These are phyloP conservation scores for Tapera naevia DNA, from an alignment of 2,797 vertebrate species.

Conservation along the genomic window DNA sequence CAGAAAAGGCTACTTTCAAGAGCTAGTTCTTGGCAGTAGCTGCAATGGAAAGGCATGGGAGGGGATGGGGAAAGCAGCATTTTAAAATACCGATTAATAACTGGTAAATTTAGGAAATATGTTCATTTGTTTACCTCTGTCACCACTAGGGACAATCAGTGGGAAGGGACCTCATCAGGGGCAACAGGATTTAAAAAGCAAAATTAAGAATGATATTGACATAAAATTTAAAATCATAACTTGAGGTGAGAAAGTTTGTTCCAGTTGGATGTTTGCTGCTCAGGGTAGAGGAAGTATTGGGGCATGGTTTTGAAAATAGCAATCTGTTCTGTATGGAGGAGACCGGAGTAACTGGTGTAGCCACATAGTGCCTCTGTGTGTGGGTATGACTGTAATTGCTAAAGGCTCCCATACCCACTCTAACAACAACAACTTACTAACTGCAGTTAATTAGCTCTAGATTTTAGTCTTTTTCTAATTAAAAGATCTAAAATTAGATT, in stretches of 20 bases:
- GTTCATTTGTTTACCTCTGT: background rate
- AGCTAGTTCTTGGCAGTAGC: background rate
- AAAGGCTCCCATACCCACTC: background rate
- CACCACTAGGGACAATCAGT: background rate
- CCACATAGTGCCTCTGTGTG: background rate
- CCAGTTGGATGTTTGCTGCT: slow-evolving; percentile 2
- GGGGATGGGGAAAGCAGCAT: background rate
- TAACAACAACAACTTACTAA: background rate
- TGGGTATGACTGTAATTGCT: background rate
- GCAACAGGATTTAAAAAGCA: background rate
- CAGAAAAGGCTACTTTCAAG: background rate
- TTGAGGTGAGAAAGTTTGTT: slow-evolving; percentile 56
- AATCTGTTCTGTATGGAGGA: slow-evolving; percentile 28
- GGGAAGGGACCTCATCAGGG: background rate
- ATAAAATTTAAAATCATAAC: background rate
- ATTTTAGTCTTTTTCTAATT: slow-evolving; percentile 12
- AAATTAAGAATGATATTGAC: background rate
- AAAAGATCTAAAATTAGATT: slow-evolving; percentile 16
- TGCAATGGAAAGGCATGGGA: background rate
- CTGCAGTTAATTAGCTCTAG: background rate
- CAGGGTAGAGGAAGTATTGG: slow-evolving; percentile 19
- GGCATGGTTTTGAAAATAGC: slow-evolving; percentile 25
- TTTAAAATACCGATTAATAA: background rate
- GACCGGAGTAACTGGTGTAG: background rate
- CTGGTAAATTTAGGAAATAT: background rate